phyloP scores from a whole-genome alignment of 2,113 vertebrate species.

The Tapirus terrestris region DNA sequence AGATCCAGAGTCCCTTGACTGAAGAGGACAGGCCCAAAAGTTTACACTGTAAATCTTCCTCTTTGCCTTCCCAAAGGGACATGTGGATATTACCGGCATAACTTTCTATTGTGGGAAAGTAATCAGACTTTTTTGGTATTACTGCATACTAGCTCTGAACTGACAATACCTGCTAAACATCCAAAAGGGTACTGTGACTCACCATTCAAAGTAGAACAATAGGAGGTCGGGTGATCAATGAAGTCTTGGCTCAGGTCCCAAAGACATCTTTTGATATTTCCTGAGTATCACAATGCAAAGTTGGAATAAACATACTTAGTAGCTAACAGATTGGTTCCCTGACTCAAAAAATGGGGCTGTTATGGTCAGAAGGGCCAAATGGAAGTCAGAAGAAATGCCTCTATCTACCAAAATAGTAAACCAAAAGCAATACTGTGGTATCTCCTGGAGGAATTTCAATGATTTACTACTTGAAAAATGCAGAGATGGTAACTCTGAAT shows the following conservation, averaged over 20 bases:
- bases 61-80: background rate
- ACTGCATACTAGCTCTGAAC: background rate
- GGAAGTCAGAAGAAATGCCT: background rate
- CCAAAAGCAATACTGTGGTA: background rate
- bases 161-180: background rate
- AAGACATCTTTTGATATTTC: background rate
- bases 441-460: background rate
- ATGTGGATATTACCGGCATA: background rate
- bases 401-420: background rate
- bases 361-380: background rate
- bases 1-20: background rate
- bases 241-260: background rate
- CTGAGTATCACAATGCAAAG: background rate
- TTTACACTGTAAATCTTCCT: background rate
- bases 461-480: background rate
- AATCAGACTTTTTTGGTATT: background rate
- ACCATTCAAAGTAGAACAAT: background rate
- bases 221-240: background rate
- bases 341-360: background rate
- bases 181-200: background rate
- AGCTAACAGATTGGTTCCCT: background rate
- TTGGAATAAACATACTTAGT: background rate
- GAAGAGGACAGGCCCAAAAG: background rate
- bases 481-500: background rate
- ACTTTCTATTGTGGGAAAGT: background rate